Conservation (phyloP, 1,140 invertebrate genomes). For the Condylostylus longicornis region DNA sequence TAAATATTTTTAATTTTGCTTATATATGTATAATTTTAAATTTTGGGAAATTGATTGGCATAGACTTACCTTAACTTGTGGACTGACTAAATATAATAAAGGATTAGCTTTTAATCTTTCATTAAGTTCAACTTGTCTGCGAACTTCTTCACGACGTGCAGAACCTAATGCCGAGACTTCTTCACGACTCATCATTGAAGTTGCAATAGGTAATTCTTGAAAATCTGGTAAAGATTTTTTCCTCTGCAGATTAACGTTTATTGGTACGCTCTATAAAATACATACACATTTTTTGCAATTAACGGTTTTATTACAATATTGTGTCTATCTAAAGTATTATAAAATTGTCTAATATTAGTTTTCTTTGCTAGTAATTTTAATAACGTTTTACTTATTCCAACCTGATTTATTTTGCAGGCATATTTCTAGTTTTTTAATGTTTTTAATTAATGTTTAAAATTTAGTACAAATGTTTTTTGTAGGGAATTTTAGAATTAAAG, state of each 20-base stretch:
- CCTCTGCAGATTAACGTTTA: slow-evolving; percentile 56
- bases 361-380: no score
- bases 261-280: slow-evolving; percentile 46
- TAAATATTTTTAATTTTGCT: neutral
- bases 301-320: no score
- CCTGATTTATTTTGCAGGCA: no score
- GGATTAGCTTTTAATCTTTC: slow-evolving; percentile 87
- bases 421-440: no score
- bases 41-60: no score
- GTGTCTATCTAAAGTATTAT: no score
- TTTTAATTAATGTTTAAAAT: no score
- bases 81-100: slow-evolving; percentile 86
- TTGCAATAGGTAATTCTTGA: slow-evolving; percentile 58
- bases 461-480: no score
- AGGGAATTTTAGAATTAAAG: no score
- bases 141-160: slow-evolving; percentile 81
- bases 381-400: no score
- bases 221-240: slow-evolving; percentile 94
- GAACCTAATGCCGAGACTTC: slow-evolving; percentile 88
- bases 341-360: no score
- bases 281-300: neutral
- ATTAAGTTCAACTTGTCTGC: slow-evolving; percentile 77
- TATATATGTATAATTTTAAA: neutral
- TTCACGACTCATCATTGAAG: slow-evolving; percentile 76
- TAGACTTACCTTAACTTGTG: slow-evolving; percentile 80